phyloP scores from a whole-genome alignment of 2,888 invertebrate genomes.

The Caenorhabditis doughertyi region DNA sequence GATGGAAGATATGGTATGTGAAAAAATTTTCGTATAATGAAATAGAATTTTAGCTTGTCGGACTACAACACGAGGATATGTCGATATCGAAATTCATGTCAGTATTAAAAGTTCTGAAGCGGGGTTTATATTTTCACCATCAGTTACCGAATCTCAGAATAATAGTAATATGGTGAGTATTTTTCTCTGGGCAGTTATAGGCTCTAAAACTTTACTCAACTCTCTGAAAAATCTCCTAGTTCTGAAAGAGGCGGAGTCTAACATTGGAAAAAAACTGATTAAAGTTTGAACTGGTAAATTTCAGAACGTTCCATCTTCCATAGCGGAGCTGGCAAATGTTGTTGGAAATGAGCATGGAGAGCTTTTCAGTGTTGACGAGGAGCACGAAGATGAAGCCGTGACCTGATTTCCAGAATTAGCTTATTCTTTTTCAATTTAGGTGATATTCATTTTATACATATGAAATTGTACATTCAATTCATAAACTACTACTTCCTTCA shows the following conservation, averaged over 20 bases:
- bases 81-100: conserved; percentile 49
- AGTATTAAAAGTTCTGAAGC: conserved; percentile 25
- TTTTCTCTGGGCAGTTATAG: no score
- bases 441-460: no score
- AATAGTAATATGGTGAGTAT: background rate
- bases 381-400: background rate
- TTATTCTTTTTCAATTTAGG: no score
- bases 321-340: background rate
- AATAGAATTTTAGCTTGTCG: conserved; percentile 38
- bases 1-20: conserved; percentile 53
- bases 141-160: background rate
- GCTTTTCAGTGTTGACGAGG: background rate
- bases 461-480: no score
- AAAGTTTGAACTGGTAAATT: background rate
- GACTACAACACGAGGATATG: conserved; percentile 42
- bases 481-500: background rate
- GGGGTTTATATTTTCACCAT: background rate
- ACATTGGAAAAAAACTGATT: no score
- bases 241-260: no score
- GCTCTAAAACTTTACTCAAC: background rate
- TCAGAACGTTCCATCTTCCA: conserved; percentile 17
- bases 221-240: no score
- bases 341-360: background rate
- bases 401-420: no score
- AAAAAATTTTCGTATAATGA: background rate